These are phyloP conservation scores for Oligia fasciuncula DNA, from an alignment of 2,888 invertebrate genomes.

Conservation along the genomic window DNA sequence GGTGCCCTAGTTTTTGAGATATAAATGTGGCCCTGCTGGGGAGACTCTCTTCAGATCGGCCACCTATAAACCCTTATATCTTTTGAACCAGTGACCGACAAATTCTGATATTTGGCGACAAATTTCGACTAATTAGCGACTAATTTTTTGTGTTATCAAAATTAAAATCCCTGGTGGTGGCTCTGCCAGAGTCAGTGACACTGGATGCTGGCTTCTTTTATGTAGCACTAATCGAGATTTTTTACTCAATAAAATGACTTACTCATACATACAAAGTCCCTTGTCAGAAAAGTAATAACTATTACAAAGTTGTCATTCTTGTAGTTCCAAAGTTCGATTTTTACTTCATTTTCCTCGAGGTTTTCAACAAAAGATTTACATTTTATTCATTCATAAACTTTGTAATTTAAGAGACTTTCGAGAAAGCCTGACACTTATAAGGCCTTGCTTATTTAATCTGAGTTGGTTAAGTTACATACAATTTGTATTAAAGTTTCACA, in stretches of 20 bases:
- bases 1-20: too few species aligned
- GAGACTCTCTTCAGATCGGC: too few species aligned
- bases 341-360: slow-evolving; percentile 18
- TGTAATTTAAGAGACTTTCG: neutral
- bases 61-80: too few species aligned
- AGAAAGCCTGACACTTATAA: neutral
- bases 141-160: too few species aligned
- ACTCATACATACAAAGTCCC: neutral
- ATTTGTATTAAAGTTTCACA: neutral
- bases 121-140: too few species aligned
- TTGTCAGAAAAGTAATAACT: slow-evolving; percentile 23
- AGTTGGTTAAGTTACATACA: neutral
- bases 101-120: too few species aligned
- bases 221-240: neutral
- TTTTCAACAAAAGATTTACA: slow-evolving; percentile 22
- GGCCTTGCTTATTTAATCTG: neutral
- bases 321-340: neutral
- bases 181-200: too few species aligned
- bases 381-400: slow-evolving; percentile 4
- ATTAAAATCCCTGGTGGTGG: too few species aligned
- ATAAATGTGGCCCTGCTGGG: too few species aligned
- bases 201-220: neutral
- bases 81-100: too few species aligned
- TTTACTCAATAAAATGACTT: neutral
- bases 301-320: slow-evolving; percentile 2